Conservation (phyloP, 2,888 invertebrate genomes). For the Heliconius cydno region DNA sequence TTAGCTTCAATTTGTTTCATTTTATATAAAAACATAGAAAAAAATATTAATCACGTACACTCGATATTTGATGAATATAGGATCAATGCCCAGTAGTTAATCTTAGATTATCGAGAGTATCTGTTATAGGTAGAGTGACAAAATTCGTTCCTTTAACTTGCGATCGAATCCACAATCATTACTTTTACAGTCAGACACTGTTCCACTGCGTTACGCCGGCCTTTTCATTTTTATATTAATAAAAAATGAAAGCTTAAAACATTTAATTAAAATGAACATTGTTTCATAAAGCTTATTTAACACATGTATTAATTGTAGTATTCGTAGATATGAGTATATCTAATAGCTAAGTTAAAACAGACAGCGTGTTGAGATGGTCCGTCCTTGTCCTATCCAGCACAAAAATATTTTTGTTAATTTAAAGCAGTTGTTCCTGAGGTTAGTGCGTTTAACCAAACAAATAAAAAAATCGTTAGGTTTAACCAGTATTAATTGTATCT, state of each 20-base stretch:
- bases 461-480: too few species aligned
- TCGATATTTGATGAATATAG: background rate
- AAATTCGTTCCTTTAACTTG: background rate
- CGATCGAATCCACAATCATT: background rate
- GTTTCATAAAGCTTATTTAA: constrained; percentile 8
- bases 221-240: background rate
- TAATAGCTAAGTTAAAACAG: background rate
- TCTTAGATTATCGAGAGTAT: too few species aligned
- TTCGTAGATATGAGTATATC: constrained; percentile 8
- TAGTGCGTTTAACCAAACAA: too few species aligned
- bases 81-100: too few species aligned
- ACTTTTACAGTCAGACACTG: too few species aligned
- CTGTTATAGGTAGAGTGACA: background rate
- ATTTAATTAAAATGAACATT: constrained; percentile 28
- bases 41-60: too few species aligned
- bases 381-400: too few species aligned
- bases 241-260: background rate
- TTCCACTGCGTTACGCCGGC: too few species aligned
- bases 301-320: constrained; percentile 20
- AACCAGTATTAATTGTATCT: too few species aligned
- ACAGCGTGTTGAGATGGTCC: background rate
- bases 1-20: background rate
- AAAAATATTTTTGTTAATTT: too few species aligned
- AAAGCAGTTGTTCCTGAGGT: too few species aligned
- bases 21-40: too few species aligned